These are phyloP conservation scores for Myanophis thanlyinensis DNA, from an alignment of 2,113 vertebrate genomes.

Conservation along the genomic window DNA sequence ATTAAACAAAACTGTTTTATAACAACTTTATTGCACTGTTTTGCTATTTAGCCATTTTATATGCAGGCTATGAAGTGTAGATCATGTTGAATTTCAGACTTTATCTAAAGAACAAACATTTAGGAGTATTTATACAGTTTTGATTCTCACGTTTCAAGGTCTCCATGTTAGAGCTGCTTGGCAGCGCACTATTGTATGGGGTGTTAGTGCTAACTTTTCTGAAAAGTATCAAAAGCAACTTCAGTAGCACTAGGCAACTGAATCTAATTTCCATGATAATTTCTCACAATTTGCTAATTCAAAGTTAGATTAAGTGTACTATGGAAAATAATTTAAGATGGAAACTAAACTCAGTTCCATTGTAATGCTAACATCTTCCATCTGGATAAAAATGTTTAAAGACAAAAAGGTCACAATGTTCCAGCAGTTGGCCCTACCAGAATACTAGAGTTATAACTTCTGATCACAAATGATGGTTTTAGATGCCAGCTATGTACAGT, in stretches of 20 bases:
- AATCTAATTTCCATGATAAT: background rate
- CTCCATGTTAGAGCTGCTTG: background rate
- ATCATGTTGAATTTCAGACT: background rate
- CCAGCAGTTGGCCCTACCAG: too few species aligned
- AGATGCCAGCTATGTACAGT: background rate
- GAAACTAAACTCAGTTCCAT: background rate
- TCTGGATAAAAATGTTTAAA: background rate
- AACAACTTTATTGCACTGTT: background rate
- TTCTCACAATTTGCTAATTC: background rate
- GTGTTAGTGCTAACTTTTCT: background rate
- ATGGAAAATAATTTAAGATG: background rate
- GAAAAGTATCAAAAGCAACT: background rate
- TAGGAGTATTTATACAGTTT: background rate
- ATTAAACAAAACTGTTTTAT: background rate
- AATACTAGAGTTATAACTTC: background rate
- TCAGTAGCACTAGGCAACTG: background rate
- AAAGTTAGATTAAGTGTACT: background rate
- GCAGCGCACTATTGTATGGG: background rate
- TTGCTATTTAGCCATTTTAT: background rate
- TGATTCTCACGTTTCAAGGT: background rate
- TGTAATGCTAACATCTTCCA: background rate
- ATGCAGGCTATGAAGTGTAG: background rate
- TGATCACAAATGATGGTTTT: too few species aligned
- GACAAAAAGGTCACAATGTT: background rate
- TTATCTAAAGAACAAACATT: background rate